Evolutionary conservation across 1,140 invertebrate species (phyloP), one percentile per base, ranked within the genome.

Genomic region (Drosophila setifemur): DNA sequence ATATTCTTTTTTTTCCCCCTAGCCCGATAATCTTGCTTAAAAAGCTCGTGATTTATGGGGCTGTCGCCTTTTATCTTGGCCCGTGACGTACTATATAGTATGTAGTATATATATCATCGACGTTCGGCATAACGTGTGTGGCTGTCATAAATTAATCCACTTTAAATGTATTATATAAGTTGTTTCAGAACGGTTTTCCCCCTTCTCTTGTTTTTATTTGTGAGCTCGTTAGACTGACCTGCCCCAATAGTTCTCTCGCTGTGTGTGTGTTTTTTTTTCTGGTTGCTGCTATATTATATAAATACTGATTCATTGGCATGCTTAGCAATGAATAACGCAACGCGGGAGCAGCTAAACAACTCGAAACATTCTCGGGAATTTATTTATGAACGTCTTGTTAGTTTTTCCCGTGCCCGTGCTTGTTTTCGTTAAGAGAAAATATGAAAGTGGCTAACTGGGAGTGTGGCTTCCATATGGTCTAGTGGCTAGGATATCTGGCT

Each of bases 401-500:
- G 6, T 35, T 4, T 4, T 14, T 12, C 23, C 14, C 25, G 37
- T 48, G 12, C 9, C 23, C 5, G 19, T 11, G 43, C 31, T 45
- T 6, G 11, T 16, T 43, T 37, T 1, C 25, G 29, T 33, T 55
- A 28, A 9, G 28, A 23, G 2, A 12, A 31, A 16, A n/a, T 33
- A 12, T 14, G 11, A 2, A 12, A 31, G 21, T 11, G 23, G 26
- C 26, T 21, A n/a, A 23, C 2, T 3, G 21, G 21, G 21, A 43
- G 25, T 21, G 52, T 94, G 93, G 94, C 95, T 92, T 91, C 92
- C 92, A 92, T 93, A 92, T 93, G 92, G 92, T 93, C 94, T 95
- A 95, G 94, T 95, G 94, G 94, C 93, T 95, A 95, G 94, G 94
- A 95, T 95, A 95, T 93, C 94, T 94, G 94, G 94, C 94, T 95